Percentiles rank a stretch among this genome's conserved stretches.
These are phyloP conservation scores for Argyrosomus regius DNA, from an alignment of 2,797 vertebrate genomes.

Conservation along the genomic window DNA sequence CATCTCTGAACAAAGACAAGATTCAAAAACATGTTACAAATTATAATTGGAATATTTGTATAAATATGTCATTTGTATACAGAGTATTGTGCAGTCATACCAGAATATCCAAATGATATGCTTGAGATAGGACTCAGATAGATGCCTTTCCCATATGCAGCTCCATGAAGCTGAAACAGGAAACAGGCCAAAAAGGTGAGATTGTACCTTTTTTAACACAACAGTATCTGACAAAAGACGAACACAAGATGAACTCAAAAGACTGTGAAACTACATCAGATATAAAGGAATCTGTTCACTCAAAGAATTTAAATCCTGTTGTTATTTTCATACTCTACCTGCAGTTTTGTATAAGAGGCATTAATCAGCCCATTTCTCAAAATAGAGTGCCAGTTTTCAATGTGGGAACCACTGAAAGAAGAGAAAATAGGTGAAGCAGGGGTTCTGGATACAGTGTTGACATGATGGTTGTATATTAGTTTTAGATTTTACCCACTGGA, in stretches of 20 bases:
- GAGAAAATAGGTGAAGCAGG: background rate
- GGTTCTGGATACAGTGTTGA: background rate
- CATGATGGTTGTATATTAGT: background rate
- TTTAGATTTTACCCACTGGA: constrained; percentile 89
- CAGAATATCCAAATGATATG: constrained; percentile 99
- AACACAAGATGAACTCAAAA: background rate
- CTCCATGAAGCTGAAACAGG: constrained; percentile 93
- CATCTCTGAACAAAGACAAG: constrained; percentile 89
- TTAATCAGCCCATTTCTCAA: constrained; percentile 96
- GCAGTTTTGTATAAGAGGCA: constrained; percentile 96
- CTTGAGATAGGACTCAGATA: constrained; percentile 98
- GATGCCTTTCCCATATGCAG: constrained; percentile 98
- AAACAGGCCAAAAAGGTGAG: constrained; percentile 58
- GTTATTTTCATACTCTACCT: constrained; percentile 84
- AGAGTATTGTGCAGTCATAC: constrained; percentile 77
- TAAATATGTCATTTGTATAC: background rate
- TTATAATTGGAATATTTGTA: background rate
- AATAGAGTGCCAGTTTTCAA: constrained; percentile 99
- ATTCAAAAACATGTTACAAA: background rate
- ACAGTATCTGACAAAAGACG: background rate
- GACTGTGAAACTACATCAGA: background rate
- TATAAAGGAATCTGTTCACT: background rate
- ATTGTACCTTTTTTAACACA: background rate
- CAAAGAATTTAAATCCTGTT: background rate
- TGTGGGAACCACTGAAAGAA: constrained; percentile 85